phyloP scores from a whole-genome alignment of 2,888 invertebrate genomes.

The Odontocerum albicorne region DNA sequence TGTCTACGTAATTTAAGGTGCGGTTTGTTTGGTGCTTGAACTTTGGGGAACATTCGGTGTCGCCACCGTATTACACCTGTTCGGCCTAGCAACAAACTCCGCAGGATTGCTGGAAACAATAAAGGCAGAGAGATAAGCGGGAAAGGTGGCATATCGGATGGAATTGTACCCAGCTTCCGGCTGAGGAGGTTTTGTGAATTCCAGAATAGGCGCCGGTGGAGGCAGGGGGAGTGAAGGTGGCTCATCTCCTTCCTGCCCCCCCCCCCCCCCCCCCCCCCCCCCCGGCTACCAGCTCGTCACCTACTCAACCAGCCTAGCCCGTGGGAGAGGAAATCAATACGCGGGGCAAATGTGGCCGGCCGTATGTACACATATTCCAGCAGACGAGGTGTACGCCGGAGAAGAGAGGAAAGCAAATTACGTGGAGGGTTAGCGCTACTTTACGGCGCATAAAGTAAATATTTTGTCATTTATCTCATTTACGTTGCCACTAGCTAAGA shows the following conservation, averaged over 20 bases:
- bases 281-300: constrained; percentile 8
- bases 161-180: constrained; percentile 26
- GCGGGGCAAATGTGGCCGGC: constrained; percentile 36
- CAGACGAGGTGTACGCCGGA: constrained; percentile 19
- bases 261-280: constrained; percentile 15
- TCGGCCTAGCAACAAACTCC: constrained; percentile 4
- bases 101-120: constrained; percentile 19
- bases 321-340: constrained; percentile 37
- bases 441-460: too few relatives aligned
- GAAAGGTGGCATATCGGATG: constrained; percentile 23
- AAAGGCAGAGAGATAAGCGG: constrained; percentile 19
- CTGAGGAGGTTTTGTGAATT: constrained; percentile 23
- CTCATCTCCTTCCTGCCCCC: constrained; percentile 7
- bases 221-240: constrained; percentile 10
- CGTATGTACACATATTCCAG: constrained; percentile 35
- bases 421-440: too few relatives aligned
- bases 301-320: constrained; percentile 19
- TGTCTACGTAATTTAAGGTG: too few relatives aligned
- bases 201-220: constrained; percentile 15
- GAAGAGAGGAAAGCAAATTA: too few relatives aligned
- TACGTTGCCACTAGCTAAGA: too few relatives aligned
- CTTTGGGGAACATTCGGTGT: too few relatives aligned
- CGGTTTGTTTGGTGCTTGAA: too few relatives aligned
- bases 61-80: constrained; percentile 9
- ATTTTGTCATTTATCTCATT: too few relatives aligned